A percentile compares a stretch with the other conserved stretches of the same genome.
Conservation (phyloP, 2,888 invertebrate genomes). For the Notodonta dromedarius region DNA sequence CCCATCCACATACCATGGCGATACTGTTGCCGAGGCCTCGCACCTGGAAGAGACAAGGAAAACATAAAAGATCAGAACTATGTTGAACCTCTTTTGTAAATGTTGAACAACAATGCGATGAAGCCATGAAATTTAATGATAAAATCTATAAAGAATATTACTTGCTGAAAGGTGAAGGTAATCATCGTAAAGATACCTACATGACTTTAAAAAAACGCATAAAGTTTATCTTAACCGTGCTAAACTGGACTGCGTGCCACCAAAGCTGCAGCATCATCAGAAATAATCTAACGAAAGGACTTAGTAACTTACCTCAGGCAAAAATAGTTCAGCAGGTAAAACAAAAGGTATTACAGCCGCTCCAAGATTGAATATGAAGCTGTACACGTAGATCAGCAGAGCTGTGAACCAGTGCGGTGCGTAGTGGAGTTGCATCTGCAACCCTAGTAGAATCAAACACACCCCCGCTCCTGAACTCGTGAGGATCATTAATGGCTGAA, state of each 20-base stretch:
- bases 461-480: conserved; percentile 54
- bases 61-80: too few relatives aligned
- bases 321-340: conserved; percentile 72
- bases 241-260: neutral
- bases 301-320: conserved; percentile 65
- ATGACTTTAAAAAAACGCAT: too few relatives aligned
- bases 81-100: too few relatives aligned
- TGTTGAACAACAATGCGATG: too few relatives aligned
- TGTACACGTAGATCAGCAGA: conserved; percentile 58
- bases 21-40: conserved; percentile 65
- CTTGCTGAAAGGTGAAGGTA: too few relatives aligned
- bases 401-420: conserved; percentile 67
- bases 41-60: conserved; percentile 47
- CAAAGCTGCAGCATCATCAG: neutral
- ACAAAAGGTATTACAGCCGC: conserved; percentile 75
- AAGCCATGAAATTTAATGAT: too few relatives aligned
- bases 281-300: neutral
- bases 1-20: conserved; percentile 62
- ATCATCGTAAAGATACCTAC: too few relatives aligned
- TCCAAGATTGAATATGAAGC: conserved; percentile 73
- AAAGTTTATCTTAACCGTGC: too few relatives aligned
- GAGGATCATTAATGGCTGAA: conserved; percentile 54
- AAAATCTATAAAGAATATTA: too few relatives aligned
- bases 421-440: conserved; percentile 58
- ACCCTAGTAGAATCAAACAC: conserved; percentile 55